Evolutionary conservation across 2,888 invertebrate genomes (phyloP).

Genomic region (Sepiola atlantica): DNA sequence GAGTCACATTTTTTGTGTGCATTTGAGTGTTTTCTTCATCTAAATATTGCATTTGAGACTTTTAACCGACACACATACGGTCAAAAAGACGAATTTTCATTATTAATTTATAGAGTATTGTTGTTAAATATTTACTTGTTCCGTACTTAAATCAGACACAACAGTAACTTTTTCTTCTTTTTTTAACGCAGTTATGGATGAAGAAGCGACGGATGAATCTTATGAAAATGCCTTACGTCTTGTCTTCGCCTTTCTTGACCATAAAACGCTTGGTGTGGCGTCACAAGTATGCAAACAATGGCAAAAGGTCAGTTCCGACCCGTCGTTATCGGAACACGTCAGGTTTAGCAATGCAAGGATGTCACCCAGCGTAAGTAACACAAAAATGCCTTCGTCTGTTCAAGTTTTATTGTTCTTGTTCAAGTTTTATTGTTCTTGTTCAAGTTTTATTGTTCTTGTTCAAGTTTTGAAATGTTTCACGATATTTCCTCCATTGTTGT

Average conservation of each 20-base stretch:
- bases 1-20: no score
- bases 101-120: no score
- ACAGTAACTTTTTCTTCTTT: no score
- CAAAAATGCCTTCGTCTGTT: neutral
- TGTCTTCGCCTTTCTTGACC: neutral
- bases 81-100: no score
- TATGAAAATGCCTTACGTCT: neutral
- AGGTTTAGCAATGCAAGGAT: neutral
- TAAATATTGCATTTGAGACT: no score
- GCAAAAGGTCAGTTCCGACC: neutral
- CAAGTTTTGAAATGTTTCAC: neutral
- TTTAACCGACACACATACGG: no score
- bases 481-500: neutral
- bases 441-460: neutral
- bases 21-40: no score
- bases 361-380: neutral
- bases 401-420: no score
- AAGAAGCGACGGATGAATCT: neutral
- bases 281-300: conserved; percentile 8
- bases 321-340: neutral
- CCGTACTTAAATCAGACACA: no score
- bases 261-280: neutral
- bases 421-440: neutral
- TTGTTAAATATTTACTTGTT: no score
- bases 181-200: neutral